Evolutionary conservation across 2,113 vertebrate species (phyloP).

Genomic region (Chiloscyllium plagiosum): DNA sequence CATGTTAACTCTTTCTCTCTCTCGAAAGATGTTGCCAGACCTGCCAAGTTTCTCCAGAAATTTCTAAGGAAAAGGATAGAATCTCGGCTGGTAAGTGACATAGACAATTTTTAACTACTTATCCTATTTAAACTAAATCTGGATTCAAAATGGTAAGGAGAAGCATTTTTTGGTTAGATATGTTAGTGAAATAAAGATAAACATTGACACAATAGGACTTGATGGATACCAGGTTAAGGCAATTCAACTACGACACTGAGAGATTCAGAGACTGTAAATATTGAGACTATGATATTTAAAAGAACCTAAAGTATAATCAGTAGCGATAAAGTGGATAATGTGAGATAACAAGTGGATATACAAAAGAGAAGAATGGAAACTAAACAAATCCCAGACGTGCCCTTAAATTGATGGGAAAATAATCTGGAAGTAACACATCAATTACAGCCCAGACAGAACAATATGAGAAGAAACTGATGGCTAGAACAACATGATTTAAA

Average conservation of each 20-base stretch:
- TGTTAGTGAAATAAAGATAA: background rate
- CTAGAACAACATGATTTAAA: background rate
- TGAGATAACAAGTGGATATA: background rate
- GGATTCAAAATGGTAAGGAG: background rate
- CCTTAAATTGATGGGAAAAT: background rate
- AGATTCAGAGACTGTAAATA: background rate
- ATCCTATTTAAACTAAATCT: background rate
- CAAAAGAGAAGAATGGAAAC: background rate
- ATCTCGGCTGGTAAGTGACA: background rate
- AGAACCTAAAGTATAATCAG: background rate
- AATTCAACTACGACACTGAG: background rate
- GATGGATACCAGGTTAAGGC: background rate
- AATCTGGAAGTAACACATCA: background rate
- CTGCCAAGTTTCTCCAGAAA: too few species aligned
- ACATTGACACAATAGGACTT: background rate
- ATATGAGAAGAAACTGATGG: background rate
- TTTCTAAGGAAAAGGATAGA: background rate
- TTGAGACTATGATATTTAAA: background rate
- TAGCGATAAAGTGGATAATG: background rate
- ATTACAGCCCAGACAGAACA: background rate
- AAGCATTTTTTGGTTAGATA: background rate
- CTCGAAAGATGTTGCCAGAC: too few species aligned
- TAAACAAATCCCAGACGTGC: background rate
- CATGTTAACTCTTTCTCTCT: too few species aligned
- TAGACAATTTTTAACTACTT: background rate